Percentiles rank a stretch among this genome's conserved stretches.
Conservation (phyloP, 2,797 vertebrate species). For the Sebastes minor region DNA sequence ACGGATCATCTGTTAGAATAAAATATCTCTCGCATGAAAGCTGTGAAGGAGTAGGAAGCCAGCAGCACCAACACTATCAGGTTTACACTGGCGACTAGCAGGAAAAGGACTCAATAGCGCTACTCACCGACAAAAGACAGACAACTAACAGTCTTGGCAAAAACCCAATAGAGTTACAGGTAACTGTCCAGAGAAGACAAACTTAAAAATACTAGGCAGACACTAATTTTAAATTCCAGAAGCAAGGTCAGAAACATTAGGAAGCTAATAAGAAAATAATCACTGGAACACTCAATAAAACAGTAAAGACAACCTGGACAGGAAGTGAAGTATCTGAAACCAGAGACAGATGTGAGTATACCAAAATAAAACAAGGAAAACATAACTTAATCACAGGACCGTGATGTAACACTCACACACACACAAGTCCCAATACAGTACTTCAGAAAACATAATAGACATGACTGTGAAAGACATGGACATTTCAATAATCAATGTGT, state of each 20-base stretch:
- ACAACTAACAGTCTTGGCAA: too few species aligned
- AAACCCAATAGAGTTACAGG: too few species aligned
- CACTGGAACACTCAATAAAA: too few species aligned
- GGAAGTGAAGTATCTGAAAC: too few species aligned
- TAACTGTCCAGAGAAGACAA: too few species aligned
- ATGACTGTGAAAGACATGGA: background rate
- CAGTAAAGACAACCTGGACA: background rate
- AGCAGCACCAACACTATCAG: background rate
- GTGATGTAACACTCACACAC: background rate
- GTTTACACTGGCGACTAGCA: too few species aligned
- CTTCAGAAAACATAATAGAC: background rate
- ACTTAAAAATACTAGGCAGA: too few species aligned
- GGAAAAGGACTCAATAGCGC: too few species aligned
- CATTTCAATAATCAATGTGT: background rate
- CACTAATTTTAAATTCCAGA: too few species aligned
- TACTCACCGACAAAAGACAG: too few species aligned
- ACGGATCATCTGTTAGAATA: background rate
- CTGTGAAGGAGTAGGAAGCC: background rate
- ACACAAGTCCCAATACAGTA: background rate
- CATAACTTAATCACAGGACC: background rate
- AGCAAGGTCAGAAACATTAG: too few species aligned
- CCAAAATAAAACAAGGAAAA: background rate
- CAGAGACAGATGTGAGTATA: background rate
- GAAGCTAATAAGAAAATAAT: too few species aligned
- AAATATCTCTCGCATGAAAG: background rate